Evolutionary conservation across 92 coral and sea anemone species (phyloP).

Genomic region (Epizoanthus ramosus): DNA sequence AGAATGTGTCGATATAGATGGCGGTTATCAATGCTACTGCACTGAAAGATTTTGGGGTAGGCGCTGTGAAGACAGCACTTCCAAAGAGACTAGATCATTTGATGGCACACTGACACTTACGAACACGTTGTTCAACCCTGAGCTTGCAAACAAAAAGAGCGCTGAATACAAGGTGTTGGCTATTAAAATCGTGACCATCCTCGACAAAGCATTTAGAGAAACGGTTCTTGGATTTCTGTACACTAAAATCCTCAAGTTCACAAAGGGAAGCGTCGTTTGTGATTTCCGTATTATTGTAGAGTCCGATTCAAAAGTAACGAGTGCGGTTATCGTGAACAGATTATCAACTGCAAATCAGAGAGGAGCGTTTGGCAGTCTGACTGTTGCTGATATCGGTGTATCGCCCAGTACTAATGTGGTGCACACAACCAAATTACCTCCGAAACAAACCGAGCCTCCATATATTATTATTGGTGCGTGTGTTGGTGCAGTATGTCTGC

Average conservation of each 20-base stretch:
- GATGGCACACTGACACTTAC: background rate
- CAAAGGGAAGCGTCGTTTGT: background rate
- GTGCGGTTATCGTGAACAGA: background rate
- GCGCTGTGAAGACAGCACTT: background rate
- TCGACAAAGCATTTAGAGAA: background rate
- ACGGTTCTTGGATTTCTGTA: background rate
- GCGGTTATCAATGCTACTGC: background rate
- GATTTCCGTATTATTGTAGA: background rate
- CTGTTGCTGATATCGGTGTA: background rate
- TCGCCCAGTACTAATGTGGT: too few relatives aligned
- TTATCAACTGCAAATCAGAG: background rate
- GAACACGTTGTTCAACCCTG: background rate
- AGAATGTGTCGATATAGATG: background rate
- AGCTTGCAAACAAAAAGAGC: background rate
- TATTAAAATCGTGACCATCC: background rate
- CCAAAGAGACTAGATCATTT: background rate
- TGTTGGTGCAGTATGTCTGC: too few relatives aligned
- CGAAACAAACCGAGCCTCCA: background rate
- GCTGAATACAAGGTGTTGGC: background rate
- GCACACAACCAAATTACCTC: background rate
- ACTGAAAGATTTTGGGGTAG: background rate
- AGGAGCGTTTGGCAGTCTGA: background rate
- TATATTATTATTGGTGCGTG: background rate
- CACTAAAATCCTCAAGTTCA: background rate
- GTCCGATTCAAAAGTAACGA: background rate